Evolutionary conservation across 2,888 invertebrate genomes (phyloP).

Genomic region (Epinotia nisella): DNA sequence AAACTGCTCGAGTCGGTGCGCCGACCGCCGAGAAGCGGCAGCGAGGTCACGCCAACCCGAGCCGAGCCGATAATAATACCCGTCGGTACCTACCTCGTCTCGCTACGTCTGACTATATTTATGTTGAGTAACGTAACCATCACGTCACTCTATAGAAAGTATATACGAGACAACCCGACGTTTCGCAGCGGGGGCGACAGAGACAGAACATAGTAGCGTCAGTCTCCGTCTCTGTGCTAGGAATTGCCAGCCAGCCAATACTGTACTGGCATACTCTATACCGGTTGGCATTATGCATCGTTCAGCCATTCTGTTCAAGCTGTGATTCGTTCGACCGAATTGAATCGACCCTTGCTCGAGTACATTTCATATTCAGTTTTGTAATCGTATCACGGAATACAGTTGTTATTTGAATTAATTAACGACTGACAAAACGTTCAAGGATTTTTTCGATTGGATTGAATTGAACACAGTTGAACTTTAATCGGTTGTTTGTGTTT

Average conservation of each 20-base stretch:
- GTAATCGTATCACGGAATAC: conserved; percentile 54
- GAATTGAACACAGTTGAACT: conserved; percentile 21
- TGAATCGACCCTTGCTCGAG: conserved; percentile 42
- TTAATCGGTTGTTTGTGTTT: conserved; percentile 14
- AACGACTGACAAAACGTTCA: conserved; percentile 56
- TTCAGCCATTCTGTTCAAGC: conserved; percentile 41
- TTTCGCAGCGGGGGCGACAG: conserved; percentile 54
- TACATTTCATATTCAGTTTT: conserved; percentile 36
- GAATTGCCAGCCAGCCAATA: conserved; percentile 65
- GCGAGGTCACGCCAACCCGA: conserved; percentile 52
- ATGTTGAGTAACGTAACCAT: conserved; percentile 51
- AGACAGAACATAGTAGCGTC: conserved; percentile 56
- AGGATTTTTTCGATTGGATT: conserved; percentile 34
- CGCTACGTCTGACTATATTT: conserved; percentile 32
- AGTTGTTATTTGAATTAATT: conserved; percentile 61
- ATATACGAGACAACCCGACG: conserved; percentile 48
- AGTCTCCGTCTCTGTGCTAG: conserved; percentile 62
- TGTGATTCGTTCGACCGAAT: conserved; percentile 48
- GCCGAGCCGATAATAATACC: conserved; percentile 61
- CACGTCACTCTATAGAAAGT: conserved; percentile 50
- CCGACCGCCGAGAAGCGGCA: conserved; percentile 20
- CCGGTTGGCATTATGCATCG: conserved; percentile 43
- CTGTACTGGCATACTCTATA: conserved; percentile 42
- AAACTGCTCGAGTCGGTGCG: conserved; percentile 43
- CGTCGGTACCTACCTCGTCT: conserved; percentile 54